Evolutionary conservation across 2,113 vertebrate species (phyloP).

Genomic region (Semnornis frantzii): DNA sequence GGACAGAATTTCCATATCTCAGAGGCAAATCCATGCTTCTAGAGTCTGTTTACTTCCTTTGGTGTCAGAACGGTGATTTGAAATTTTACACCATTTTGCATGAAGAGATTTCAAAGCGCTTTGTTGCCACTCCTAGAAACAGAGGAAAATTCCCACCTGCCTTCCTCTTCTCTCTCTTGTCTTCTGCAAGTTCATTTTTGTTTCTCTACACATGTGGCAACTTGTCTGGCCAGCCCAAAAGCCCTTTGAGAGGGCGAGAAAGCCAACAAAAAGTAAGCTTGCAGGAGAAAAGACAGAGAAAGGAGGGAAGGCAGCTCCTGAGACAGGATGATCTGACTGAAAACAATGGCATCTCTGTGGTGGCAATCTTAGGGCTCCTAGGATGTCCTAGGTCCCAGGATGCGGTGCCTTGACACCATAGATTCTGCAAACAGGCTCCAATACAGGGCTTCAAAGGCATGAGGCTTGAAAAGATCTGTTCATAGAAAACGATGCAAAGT

Average conservation of each 20-base stretch:
- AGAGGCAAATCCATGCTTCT: neutral
- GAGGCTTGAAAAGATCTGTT: neutral
- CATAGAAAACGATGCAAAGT: neutral
- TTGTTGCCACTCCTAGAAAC: conserved; percentile 27
- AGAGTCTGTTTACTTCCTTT: neutral
- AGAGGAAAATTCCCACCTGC: conserved; percentile 13
- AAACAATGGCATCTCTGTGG: fast-evolving
- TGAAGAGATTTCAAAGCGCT: conserved; percentile 16
- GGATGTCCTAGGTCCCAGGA: neutral
- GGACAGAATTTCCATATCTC: neutral
- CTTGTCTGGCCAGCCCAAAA: neutral
- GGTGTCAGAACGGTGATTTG: neutral
- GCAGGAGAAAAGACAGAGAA: neutral
- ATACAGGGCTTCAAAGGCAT: neutral
- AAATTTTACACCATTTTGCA: conserved; percentile 19
- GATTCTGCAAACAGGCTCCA: neutral
- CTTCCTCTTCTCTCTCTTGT: neutral
- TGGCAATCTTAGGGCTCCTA: neutral
- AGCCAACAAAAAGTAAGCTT: neutral
- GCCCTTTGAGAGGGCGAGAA: neutral
- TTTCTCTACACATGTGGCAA: neutral
- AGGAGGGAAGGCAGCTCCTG: neutral
- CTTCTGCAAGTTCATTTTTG: conserved; percentile 10
- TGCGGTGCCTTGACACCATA: neutral
- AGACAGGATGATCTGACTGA: neutral